These are phyloP conservation scores for Gadopsis bispinosus DNA, from an alignment of 2,797 vertebrate genomes.

Conservation along the genomic window DNA sequence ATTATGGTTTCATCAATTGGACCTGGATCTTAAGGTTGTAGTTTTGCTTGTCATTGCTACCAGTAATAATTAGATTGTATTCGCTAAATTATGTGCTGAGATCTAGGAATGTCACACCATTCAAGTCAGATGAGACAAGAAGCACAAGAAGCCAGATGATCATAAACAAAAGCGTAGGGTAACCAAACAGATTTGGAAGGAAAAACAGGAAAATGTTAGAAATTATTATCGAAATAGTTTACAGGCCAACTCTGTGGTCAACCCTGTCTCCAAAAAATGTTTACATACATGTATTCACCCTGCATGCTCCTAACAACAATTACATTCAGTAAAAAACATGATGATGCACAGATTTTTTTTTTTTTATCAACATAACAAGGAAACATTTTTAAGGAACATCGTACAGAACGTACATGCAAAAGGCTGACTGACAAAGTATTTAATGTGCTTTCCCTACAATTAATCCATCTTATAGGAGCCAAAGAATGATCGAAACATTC, in stretches of 20 bases:
- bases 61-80: not conserved
- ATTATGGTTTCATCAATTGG: not conserved
- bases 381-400: not conserved
- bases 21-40: not conserved
- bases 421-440: not conserved
- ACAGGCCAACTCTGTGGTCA: too few species aligned
- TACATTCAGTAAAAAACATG: not conserved
- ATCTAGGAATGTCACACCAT: not conserved
- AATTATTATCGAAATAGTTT: not conserved
- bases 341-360: not conserved
- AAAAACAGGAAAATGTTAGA: not conserved
- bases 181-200: not conserved
- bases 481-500: not conserved
- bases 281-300: not conserved
- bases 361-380: not conserved
- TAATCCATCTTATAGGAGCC: not conserved
- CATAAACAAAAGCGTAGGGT: not conserved
- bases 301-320: not conserved
- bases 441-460: not conserved
- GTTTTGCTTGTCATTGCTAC: not conserved
- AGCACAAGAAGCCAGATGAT: not conserved
- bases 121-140: not conserved
- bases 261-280: not conserved
- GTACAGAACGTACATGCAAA: not conserved
- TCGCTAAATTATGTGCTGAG: not conserved